Conservation (phyloP, 2,113 vertebrate genomes). For the Ardeotis arabs region DNA sequence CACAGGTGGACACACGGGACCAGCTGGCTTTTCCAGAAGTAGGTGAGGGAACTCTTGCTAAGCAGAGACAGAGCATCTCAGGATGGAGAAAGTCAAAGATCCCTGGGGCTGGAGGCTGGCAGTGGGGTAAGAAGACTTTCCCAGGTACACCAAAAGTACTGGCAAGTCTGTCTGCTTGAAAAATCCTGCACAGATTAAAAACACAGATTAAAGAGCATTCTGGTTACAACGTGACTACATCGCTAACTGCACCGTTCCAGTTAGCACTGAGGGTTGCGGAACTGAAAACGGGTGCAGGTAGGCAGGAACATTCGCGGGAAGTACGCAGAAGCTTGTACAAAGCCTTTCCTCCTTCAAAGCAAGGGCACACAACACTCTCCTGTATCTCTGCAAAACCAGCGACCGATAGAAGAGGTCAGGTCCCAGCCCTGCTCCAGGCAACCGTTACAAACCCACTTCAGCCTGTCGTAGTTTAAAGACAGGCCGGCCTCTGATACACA, state of each 20-base stretch:
- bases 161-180: no score
- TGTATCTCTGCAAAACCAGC: background rate
- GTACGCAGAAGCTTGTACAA: background rate
- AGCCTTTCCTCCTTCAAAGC: background rate
- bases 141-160: no score
- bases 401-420: background rate
- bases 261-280: background rate
- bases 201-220: background rate
- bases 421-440: background rate
- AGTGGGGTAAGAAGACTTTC: background rate
- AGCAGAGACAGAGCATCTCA: background rate
- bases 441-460: background rate
- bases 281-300: background rate
- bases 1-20: background rate
- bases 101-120: background rate
- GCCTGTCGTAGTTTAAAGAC: accelerated
- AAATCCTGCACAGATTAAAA: background rate
- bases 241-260: background rate
- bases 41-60: background rate
- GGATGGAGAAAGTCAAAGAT: background rate
- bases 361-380: accelerated
- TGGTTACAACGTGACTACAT: background rate
- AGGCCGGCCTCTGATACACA: accelerated
- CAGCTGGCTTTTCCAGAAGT: background rate
- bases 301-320: background rate